These are phyloP conservation scores for Paraplagusia blochii DNA, from an alignment of 2,113 vertebrate genomes.

Conservation along the genomic window DNA sequence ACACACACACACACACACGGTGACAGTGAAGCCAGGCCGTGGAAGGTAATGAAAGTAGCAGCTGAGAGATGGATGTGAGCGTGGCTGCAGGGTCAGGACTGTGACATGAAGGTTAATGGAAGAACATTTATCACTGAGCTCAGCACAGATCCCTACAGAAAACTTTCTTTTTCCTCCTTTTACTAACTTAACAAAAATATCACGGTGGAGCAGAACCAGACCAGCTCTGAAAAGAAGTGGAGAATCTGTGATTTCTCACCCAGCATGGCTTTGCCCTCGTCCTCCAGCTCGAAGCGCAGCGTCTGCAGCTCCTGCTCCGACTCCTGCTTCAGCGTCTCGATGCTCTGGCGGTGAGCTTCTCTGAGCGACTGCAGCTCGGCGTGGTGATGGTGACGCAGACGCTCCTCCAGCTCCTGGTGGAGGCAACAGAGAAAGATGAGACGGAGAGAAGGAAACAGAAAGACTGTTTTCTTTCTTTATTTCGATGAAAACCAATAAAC, in stretches of 20 bases:
- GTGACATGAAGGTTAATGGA: constrained; percentile 56
- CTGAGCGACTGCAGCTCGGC: constrained; percentile 89
- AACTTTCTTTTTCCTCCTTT: no score
- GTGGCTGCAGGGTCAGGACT: constrained; percentile 41
- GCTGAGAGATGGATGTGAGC: constrained; percentile 43
- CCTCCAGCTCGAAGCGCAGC: constrained; percentile 93
- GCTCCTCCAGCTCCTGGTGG: constrained; percentile 87
- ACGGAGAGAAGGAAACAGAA: constrained; percentile 3
- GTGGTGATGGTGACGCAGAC: constrained; percentile 88
- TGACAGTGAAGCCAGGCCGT: constrained; percentile 1
- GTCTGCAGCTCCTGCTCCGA: constrained; percentile 97
- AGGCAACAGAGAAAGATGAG: neutral
- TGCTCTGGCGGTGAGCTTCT: constrained; percentile 90
- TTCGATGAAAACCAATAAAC: constrained; percentile 8
- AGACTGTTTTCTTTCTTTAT: no score
- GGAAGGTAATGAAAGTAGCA: constrained; percentile 42
- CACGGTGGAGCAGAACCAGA: no score
- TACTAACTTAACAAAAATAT: no score
- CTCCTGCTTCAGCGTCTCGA: constrained; percentile 92
- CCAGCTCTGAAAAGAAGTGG: no score
- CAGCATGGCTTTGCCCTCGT: constrained; percentile 97
- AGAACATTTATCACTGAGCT: constrained; percentile 41
- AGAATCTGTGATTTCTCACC: constrained; percentile 74
- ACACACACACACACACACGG: neutral
- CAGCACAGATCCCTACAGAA: neutral